Evolutionary conservation across 2,113 vertebrate species (phyloP), one percentile per base, ranked within the genome.

Genomic region (Ciconia boyciana): DNA sequence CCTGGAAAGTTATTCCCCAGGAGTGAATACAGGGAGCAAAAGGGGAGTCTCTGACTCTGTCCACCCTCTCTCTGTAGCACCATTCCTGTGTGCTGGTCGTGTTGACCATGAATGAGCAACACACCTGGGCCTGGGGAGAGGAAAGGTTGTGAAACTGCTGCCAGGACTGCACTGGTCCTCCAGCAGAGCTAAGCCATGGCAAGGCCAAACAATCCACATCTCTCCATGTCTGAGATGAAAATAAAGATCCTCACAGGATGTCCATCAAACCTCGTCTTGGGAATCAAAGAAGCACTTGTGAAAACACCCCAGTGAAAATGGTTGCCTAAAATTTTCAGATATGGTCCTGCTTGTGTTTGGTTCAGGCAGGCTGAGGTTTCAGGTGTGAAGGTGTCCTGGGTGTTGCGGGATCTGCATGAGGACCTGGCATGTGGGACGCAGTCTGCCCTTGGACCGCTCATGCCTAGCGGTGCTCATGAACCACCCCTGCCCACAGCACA

Each of bases 181-280:
- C 10, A 7, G 25, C 64, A 29, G 39, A 55, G 51, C 41, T 18
- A 21, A 64, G 57, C 21, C 34, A 20, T 0, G 1, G 76, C 41
- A 39, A 36, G 66, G 41, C 52, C 64, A 34, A 74, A 62, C 2
- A 1, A 39, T 32, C 48, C 34, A 2, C 51, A 2, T 18, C 29
- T 32, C 16, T 22, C 54, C 32, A 0, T 0, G 1, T 5, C 57
- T 10, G 18, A 25, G 22, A 32, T 13, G 28, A 70, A 58, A 57
- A 17, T 16, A 15, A 48, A 28, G 0, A 0, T 34, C 57, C 31
- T 70, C 26, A 11, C 0, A 1, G 15, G 18, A 34, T 2, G 1
- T 15, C n/a, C 9, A 1, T 43, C 75, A 44, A 31, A 34, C 28
- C 15, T 49, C 7, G 7, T 49, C 32, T 62, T n/a, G 13, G 31